These are phyloP conservation scores for Allacma fusca DNA, from an alignment of 2,888 invertebrate genomes.

Conservation along the genomic window DNA sequence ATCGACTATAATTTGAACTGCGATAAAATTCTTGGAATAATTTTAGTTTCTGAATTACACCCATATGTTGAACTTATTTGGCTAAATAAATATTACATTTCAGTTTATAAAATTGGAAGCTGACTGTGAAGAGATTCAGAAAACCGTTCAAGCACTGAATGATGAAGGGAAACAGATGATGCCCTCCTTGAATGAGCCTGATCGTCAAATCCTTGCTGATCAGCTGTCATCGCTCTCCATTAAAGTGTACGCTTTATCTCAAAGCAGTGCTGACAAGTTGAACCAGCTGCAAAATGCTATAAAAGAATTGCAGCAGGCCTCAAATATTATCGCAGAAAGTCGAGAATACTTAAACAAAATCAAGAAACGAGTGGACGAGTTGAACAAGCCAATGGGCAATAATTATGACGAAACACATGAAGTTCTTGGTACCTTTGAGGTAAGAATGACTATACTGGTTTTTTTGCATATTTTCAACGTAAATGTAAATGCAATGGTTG, in stretches of 20 bases:
- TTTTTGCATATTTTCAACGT: too few species aligned
- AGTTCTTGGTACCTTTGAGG: slow-evolving; percentile 67
- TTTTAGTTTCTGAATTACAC: too few species aligned
- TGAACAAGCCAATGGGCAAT: slow-evolving; percentile 86
- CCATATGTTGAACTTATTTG: too few species aligned
- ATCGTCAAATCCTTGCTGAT: slow-evolving; percentile 83
- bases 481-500: too few species aligned
- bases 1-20: slow-evolving; percentile 1
- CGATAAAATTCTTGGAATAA: slow-evolving; percentile 7
- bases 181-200: slow-evolving; percentile 83
- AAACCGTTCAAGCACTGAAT: slow-evolving; percentile 19
- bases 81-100: slow-evolving; percentile 46
- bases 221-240: slow-evolving; percentile 80
- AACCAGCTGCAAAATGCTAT: slow-evolving; percentile 78
- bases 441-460: slow-evolving; percentile 48
- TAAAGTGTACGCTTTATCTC: slow-evolving; percentile 77
- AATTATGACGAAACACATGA: slow-evolving; percentile 88
- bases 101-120: slow-evolving; percentile 78
- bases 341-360: slow-evolving; percentile 80
- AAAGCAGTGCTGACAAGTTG: slow-evolving; percentile 79
- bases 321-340: slow-evolving; percentile 80
- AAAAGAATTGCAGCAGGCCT: slow-evolving; percentile 81
- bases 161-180: slow-evolving; percentile 79
- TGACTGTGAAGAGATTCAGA: slow-evolving; percentile 62
- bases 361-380: slow-evolving; percentile 81